Evolutionary conservation across 2,797 vertebrate genomes (phyloP).

Genomic region (Microcaecilia unicolor): DNA sequence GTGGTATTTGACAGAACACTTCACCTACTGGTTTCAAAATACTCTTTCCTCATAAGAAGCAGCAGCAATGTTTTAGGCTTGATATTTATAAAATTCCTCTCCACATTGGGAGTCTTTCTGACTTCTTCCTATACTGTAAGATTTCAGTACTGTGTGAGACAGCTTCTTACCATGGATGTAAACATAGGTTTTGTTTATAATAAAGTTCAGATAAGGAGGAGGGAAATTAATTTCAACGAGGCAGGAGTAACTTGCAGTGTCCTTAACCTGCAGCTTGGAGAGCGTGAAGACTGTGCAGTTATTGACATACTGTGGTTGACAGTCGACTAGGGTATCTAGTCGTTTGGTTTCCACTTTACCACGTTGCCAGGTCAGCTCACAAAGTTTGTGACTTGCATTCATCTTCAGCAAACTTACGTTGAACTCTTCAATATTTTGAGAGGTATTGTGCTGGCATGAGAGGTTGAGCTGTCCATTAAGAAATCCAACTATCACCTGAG

Average conservation of each 20-base stretch:
- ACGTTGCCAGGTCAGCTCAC: conserved; percentile 27
- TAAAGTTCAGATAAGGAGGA: conserved; percentile 34
- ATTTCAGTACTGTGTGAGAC: too few relatives aligned
- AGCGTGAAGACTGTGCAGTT: conserved; percentile 39
- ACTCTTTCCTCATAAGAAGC: too few relatives aligned
- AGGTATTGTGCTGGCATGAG: conserved; percentile 39
- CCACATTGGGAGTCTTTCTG: too few relatives aligned
- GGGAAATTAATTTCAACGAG: conserved; percentile 40
- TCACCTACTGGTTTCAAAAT: too few relatives aligned
- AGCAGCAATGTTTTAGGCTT: too few relatives aligned
- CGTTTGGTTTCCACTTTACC: neutral
- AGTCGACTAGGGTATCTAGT: conserved; percentile 15
- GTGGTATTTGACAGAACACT: too few relatives aligned
- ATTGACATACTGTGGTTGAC: conserved; percentile 24
- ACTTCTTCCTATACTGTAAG: too few relatives aligned
- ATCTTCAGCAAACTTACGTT: conserved; percentile 47
- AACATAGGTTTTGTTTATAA: conserved; percentile 39
- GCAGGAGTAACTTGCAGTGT: conserved; percentile 42
- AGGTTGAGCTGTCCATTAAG: conserved; percentile 35
- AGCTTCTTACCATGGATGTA: conserved; percentile 49
- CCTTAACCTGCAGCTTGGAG: conserved; percentile 35
- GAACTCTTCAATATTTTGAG: conserved; percentile 32
- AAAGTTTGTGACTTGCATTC: conserved; percentile 19
- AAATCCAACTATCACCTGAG: conserved; percentile 27
- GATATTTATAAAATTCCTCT: too few relatives aligned